Evolutionary conservation across 2,797 vertebrate species (phyloP).

Genomic region (Sylvilagus floridanus): DNA sequence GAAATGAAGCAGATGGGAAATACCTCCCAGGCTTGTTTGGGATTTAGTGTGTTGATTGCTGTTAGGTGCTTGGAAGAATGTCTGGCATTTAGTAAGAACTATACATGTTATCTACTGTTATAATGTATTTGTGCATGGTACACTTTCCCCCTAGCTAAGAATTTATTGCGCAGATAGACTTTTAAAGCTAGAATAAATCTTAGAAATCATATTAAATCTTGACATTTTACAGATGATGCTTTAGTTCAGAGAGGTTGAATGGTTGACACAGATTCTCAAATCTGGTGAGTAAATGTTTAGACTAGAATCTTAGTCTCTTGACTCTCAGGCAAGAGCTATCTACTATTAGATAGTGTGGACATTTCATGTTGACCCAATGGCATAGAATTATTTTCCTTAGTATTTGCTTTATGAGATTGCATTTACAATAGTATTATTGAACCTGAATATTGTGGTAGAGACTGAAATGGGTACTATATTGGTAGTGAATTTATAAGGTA

Average conservation of each 20-base stretch:
- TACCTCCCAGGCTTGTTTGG: not conserved
- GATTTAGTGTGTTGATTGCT: not conserved
- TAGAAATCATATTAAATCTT: constrained; percentile 19
- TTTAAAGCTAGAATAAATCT: constrained; percentile 28
- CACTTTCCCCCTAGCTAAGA: not conserved
- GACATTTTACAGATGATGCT: constrained; percentile 13
- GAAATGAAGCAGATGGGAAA: not conserved
- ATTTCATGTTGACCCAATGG: not conserved
- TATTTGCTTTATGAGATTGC: constrained; percentile 11
- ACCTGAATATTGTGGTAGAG: not conserved
- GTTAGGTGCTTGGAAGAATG: not conserved
- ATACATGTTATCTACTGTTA: not conserved
- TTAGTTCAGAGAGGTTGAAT: constrained; percentile 39
- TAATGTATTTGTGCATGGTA: not conserved
- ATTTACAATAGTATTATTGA: constrained; percentile 47
- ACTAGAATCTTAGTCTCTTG: constrained; percentile 57
- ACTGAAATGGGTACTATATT: not conserved
- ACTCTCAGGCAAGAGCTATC: constrained; percentile 45
- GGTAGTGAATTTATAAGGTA: constrained; percentile 1
- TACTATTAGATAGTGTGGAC: not conserved
- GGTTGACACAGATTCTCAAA: constrained; percentile 5
- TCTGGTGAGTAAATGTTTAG: constrained; percentile 61
- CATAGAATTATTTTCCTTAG: constrained; percentile 9
- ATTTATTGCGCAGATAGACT: not conserved
- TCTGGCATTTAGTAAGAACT: not conserved